These are phyloP conservation scores for Salarias fasciatus DNA, from an alignment of 2,797 vertebrate species.

Conservation along the genomic window DNA sequence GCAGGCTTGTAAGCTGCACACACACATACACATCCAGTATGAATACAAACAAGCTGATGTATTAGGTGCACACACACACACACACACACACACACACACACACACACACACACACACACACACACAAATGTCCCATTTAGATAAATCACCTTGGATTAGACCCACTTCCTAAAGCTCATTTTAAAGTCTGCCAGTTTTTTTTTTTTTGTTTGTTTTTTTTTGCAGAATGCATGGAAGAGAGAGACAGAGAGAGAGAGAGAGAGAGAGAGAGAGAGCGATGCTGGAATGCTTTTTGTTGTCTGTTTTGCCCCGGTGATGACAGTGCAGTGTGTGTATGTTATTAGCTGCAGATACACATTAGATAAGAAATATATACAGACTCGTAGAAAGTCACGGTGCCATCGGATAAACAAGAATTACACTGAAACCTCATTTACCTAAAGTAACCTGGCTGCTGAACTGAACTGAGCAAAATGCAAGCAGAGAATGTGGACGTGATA, in stretches of 20 bases:
- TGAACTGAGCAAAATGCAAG: slow-evolving; percentile 27
- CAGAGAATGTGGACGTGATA: not conserved
- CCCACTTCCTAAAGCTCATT: slow-evolving; percentile 76
- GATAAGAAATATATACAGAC: slow-evolving; percentile 47
- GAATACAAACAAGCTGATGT: slow-evolving; percentile 27
- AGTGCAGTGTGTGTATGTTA: slow-evolving; percentile 37
- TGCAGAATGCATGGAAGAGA: slow-evolving; percentile 50
- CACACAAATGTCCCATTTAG: slow-evolving; percentile 56
- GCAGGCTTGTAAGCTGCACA: slow-evolving; percentile 16
- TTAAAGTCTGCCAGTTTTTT: slow-evolving; percentile 67
- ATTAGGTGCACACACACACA: slow-evolving; percentile 1
- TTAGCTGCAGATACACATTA: slow-evolving; percentile 50
- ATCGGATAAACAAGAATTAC: slow-evolving; percentile 58
- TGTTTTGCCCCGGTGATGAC: slow-evolving; percentile 32
- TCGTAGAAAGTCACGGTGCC: slow-evolving; percentile 25
- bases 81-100: slow-evolving; percentile 20
- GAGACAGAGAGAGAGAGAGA: slow-evolving; percentile 29
- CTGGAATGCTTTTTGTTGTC: slow-evolving; percentile 46
- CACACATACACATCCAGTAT: slow-evolving; percentile 12
- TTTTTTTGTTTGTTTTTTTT: too few species aligned
- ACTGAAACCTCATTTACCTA: slow-evolving; percentile 46
- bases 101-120: slow-evolving; percentile 18
- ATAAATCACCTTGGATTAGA: slow-evolving; percentile 79
- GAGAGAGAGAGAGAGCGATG: slow-evolving; percentile 59
- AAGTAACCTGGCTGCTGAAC: slow-evolving; percentile 38